Base-by-base conservation (phyloP, 2,797 vertebrate genomes). In the Centroberyx gerrardi region DNA sequence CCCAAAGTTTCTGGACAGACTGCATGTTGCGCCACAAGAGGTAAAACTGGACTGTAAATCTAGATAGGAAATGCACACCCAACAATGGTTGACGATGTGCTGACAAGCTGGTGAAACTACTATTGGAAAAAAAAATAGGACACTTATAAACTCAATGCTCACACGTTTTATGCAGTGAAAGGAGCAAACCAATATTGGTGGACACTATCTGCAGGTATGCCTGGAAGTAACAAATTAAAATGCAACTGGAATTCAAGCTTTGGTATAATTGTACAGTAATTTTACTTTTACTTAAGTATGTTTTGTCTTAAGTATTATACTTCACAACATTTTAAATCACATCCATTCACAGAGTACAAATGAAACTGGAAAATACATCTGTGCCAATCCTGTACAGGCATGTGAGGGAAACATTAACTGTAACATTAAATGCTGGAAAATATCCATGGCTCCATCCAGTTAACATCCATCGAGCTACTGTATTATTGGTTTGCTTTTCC, bases 41-140 rank as follows among this genome's bases (percentile, higher is more conserved):
- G 72, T 60, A 72, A 60, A 81, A 62, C 52, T 72, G 69, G 74
- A 73, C 69, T 62, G 48, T 81, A 83, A 83, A 88, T 76, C n/a
- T 22, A 72, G 68, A 80, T 66, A 87, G 83, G 77, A 89, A 85
- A 86, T 59, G 51, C 78, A 89, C 86, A 89, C 81, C 87, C 86
- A 79, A 90, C 72, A 87, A 82, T 44, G 53, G 65, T 52, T 79
- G 72, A 84, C 56, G 63, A 82, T 71, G 68, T 83, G 68, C 75
- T 87, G 75, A 83, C 83, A 76, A 68, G 75, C 76, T 79, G 68
- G 38, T 73, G 52, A 77, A 86, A 79, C 68, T 42, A 59, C 1
- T 1, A 62, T 46, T 60, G n/a, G 31, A 61, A 73, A 61, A 80
- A 44, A 44, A 4, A 58, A 48, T 44, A 62, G 48, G 31, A 52